Percentiles rank a stretch among this genome's conserved stretches.
These are phyloP conservation scores for Pinctada fucata DNA, from an alignment of 2,888 invertebrate species.

Conservation along the genomic window DNA sequence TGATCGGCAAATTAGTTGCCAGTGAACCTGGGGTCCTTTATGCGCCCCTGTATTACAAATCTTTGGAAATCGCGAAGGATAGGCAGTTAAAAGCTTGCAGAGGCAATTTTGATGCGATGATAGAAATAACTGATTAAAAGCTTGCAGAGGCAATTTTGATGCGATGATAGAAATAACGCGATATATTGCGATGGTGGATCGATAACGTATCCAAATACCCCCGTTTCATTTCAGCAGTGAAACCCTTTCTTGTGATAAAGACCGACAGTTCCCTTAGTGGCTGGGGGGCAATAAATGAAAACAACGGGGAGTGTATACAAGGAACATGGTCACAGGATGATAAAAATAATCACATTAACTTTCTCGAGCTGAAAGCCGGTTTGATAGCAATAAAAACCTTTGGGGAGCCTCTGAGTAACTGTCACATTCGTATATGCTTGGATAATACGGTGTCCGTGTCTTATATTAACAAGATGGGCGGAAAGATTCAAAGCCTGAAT, in stretches of 20 bases:
- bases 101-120: slow-evolving; percentile 38
- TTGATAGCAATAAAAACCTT: background rate
- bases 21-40: slow-evolving; percentile 41
- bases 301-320: background rate
- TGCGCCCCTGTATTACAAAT: too few relatives aligned
- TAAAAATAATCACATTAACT: background rate
- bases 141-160: too few relatives aligned
- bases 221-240: slow-evolving; percentile 1
- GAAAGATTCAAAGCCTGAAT: slow-evolving; percentile 35
- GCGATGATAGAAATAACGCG: too few relatives aligned
- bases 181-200: background rate
- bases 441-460: slow-evolving; percentile 25
- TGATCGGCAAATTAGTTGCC: slow-evolving; percentile 45
- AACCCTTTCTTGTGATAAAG: background rate
- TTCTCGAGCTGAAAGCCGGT: background rate
- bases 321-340: slow-evolving; percentile 36
- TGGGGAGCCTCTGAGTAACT: background rate
- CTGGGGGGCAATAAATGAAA: slow-evolving; percentile 16
- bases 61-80: slow-evolving; percentile 41
- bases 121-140: background rate
- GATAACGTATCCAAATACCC: background rate
- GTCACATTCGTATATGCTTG: slow-evolving; percentile 12
- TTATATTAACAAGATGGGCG: slow-evolving; percentile 21
- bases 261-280: slow-evolving; percentile 19
- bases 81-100: slow-evolving; percentile 18